phyloP scores from a whole-genome alignment of 2,113 vertebrate genomes.

The Nansenia antarctica region DNA sequence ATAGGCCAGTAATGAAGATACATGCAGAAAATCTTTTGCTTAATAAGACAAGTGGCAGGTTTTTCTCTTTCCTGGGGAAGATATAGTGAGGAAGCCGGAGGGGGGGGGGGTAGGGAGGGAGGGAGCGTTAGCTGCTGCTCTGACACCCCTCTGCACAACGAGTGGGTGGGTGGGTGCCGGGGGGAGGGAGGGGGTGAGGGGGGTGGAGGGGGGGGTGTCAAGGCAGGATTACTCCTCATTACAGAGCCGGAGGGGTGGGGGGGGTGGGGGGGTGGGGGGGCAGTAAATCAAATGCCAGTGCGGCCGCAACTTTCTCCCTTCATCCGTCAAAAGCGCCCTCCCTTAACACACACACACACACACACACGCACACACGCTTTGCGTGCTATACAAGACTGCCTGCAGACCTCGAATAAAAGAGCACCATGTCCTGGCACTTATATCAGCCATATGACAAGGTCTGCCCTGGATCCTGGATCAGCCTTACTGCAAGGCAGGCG shows the following conservation, averaged over 20 bases:
- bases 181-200: conserved; percentile 43
- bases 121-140: conserved; percentile 12
- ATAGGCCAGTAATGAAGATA: conserved; percentile 72
- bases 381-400: conserved; percentile 62
- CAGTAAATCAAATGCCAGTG: conserved; percentile 74
- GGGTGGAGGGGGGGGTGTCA: conserved; percentile 52
- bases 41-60: conserved; percentile 73
- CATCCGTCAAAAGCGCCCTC: conserved; percentile 71
- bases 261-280: no score
- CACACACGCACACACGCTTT: no score
- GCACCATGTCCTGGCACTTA: conserved; percentile 50
- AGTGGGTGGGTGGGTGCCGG: conserved; percentile 4
- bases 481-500: no score
- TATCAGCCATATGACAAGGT: no score
- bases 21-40: conserved; percentile 62
- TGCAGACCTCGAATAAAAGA: conserved; percentile 71
- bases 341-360: conserved; percentile 65
- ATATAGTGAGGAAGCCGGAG: conserved; percentile 50
- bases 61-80: conserved; percentile 54
- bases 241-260: conserved; percentile 63
- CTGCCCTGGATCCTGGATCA: no score
- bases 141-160: conserved; percentile 28
- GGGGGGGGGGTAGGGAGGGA: conserved; percentile 19
- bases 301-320: conserved; percentile 59
- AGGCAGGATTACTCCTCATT: conserved; percentile 80